Evolutionary conservation across 1,140 invertebrate species (phyloP), one percentile per base, ranked within the genome.

Genomic region (Periplaneta americana): DNA sequence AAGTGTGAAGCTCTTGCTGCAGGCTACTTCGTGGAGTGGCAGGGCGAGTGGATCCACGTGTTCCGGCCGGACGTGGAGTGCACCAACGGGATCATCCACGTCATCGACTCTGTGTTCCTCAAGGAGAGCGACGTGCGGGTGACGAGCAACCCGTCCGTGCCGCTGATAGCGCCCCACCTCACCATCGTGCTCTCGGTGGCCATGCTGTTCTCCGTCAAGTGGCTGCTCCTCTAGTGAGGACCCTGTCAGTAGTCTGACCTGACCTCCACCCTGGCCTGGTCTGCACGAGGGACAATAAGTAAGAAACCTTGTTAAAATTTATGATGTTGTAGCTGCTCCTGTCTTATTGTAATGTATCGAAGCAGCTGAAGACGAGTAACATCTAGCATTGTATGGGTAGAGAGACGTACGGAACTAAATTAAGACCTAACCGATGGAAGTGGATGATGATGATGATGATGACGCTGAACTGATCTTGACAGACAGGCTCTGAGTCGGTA

Each of bases 51-150:
- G 89, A 95, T 97, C 81, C 92, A 92, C 81, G 95, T 98, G n/a
- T 93, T 94, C 85, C 91, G 96, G 82, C 94, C 96, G 3, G 96
- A 98, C 87, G 95, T 98, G 1, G 94, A 96, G 85, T 97, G 96
- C 86, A 97, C 95, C 84, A 98, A 98, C 87, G 97, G 97, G 36
- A 94, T 97, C 79, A 97, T 98, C 83, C 97, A 98, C 87, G 95
- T 98, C 57, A 96, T 98, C 85, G 96, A 97, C 85, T 90, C 89
- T 81, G 95, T 96, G 18, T 92, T 98, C 83, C 88, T 98, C 82
- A 92, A 93, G 86, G 94, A 95, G 83, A 93, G 92, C 84, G 97
- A 98, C 87, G 92, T 98, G n/a, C 90, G 91, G 82, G 94, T 95
- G 17, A 93, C 91, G 3, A 91, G 91, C 75, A 90, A 88, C 48